A percentile compares a stretch with the other conserved stretches of the same genome.
Conservation (phyloP, 2,888 invertebrate species). For the Craniophora ligustri region DNA sequence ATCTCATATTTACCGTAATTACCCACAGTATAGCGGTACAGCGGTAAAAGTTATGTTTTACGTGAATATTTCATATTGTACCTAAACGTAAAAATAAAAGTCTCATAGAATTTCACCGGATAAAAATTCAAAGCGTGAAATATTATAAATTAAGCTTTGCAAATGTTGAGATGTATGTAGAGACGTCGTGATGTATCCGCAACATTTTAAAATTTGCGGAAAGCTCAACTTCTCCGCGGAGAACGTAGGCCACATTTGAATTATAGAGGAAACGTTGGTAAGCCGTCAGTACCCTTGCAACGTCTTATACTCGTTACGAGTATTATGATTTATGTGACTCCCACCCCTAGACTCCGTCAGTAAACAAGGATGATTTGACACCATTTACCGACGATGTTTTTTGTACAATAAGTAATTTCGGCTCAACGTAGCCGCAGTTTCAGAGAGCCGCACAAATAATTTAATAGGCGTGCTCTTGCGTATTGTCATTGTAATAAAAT, state of each 20-base stretch:
- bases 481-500: conserved; percentile 84
- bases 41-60: conserved; percentile 14
- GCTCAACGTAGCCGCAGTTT: conserved; percentile 47
- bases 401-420: conserved; percentile 62
- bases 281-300: conserved; percentile 52
- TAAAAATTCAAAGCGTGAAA: conserved; percentile 38
- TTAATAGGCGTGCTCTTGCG: conserved; percentile 78
- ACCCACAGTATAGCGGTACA: conserved; percentile 6
- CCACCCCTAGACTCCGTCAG: conserved; percentile 54
- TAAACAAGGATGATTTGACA: conserved; percentile 76
- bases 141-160: conserved; percentile 37
- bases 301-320: conserved; percentile 67
- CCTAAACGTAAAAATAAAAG: conserved; percentile 9
- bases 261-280: conserved; percentile 60
- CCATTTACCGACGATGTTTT: conserved; percentile 67
- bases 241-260: conserved; percentile 60
- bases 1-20: conserved; percentile 11
- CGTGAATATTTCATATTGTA: conserved; percentile 8
- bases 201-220: conserved; percentile 56
- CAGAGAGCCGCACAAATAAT: conserved; percentile 71
- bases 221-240: conserved; percentile 58
- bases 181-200: conserved; percentile 45
- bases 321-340: conserved; percentile 72
- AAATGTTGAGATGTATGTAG: conserved; percentile 36
- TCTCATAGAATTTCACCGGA: conserved; percentile 4